Base-by-base conservation (phyloP, 2,797 vertebrate genomes). In the Eupleurogrammus muticus region DNA sequence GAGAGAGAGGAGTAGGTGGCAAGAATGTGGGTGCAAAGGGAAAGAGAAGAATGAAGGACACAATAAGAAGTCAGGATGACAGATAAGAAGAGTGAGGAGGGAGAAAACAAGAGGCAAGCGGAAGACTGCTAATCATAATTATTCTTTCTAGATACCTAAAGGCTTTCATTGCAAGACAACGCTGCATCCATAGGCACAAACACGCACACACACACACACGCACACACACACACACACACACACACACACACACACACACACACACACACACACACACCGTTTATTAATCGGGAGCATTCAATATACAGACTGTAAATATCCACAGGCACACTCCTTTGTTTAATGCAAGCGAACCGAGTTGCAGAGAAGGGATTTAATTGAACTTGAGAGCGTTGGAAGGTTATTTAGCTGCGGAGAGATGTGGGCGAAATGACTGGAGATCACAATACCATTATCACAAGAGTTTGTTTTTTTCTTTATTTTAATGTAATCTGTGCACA, bases 311-410 rank as follows among this genome's bases (percentile, higher is more conserved):
- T 85, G 85, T 89, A 87, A 89, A 90, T 85, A 90, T 90, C 88
- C 85, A 89, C 81, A 69, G 86, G 89, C 87, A 40, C 77, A 70
- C 59, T 83, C 70, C 70, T 90, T 85, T 89, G 88, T 91, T 86
- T 79, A 78, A 85, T 68, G 71, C 84, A 79, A 78, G 74, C 67
- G 11, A 79, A 81, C 80, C 23, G 79, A 81, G 81, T 73, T 70
- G 79, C 74, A 73, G 77, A 87, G 76, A 85, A 82, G 80, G 81
- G 82, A 86, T 87, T 89, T 92, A 93, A 93, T 94, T 94, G 90
- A 91, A 92, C 90, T 92, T 84, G 88, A 92, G 89, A 89, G 88
- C 75, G 57, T 73, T 49, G 85, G 89, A 89, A 91, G 92, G 90
- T 90, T 92, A 90, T 92, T 91, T 88, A 80, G 87, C 84, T 66